These are phyloP conservation scores for Cosmorhoe ocellata DNA, from an alignment of 2,888 invertebrate genomes.

Conservation along the genomic window DNA sequence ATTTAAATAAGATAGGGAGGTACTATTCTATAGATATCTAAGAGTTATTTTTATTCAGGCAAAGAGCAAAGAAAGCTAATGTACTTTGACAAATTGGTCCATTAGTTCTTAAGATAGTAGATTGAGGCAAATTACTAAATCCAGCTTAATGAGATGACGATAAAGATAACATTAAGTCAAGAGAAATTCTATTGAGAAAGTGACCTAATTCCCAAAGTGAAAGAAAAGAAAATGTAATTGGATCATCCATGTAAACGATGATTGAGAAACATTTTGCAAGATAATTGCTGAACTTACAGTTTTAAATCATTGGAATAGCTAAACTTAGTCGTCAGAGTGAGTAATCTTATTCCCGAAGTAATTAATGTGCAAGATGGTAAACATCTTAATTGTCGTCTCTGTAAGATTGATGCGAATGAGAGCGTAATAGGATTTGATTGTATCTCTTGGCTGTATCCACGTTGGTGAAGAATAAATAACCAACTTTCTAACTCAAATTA, in stretches of 20 bases:
- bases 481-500: constrained; percentile 15
- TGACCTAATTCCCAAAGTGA: neutral
- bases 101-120: neutral
- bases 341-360: neutral
- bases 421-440: constrained; percentile 20
- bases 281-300: neutral
- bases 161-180: no score
- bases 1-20: neutral
- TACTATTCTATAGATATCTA: neutral
- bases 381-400: constrained; percentile 17
- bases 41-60: neutral
- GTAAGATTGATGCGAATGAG: constrained; percentile 17
- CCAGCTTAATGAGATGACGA: no score
- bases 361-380: constrained; percentile 22
- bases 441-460: constrained; percentile 9
- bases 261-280: neutral
- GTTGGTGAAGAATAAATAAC: constrained; percentile 12
- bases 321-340: neutral
- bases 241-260: neutral
- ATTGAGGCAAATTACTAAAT: neutral
- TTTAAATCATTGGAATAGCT: neutral
- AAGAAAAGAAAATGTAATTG: neutral
- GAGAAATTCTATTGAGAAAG: no score
- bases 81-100: neutral
- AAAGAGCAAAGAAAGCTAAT: constrained; percentile 15